Evolutionary conservation across 1,140 invertebrate species (phyloP), one percentile per base, ranked within the genome.

Genomic region (Magallana ariakensis): DNA sequence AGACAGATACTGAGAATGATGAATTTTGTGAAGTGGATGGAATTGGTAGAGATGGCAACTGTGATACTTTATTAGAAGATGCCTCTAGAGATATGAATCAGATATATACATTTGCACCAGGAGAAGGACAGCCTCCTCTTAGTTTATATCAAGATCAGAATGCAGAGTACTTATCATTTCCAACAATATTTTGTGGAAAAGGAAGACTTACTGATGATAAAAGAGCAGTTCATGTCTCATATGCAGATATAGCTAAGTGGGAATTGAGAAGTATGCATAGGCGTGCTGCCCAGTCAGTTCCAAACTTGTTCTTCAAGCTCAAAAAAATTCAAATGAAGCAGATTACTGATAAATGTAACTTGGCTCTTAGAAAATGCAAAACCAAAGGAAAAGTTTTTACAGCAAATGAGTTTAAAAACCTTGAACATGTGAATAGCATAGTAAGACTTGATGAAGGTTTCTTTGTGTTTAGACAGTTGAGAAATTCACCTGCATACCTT

Each of bases 101-200:
- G 54, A 55, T 85, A 8, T 83, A 57, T 83, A 80, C 83, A 58
- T 80, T 87, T 87, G 86, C 88, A 15, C 86, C 86, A 57, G 84
- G 57, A 60, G 86, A 87, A 54, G 58, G 80, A n/a, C 84, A 87
- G 70, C 58, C 53, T 19, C 86, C 86, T n/a, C 46, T 87, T 46
- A 87, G 86, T 70, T 75, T 87, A 22, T 85, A 81, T 84, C 58
- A 85, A 83, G 88, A 87, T 60, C 15, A 85, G 22, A 80, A 85
- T 85, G 87, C 88, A 19, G 86, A 87, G 33, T 86, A 56, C 80
- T 75, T 90, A 8, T 80, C 85, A 33, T 90, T 90, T 86, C 90
- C 88, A 60, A 81, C 87, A 55, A 89, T 90, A 87, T 90, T 87
- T 84, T 88, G 89, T 88, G 90, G 90, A 5, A 80, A 91, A 80